Base-by-base conservation (phyloP, 2,797 vertebrate species). In the Thunnus albacares region DNA sequence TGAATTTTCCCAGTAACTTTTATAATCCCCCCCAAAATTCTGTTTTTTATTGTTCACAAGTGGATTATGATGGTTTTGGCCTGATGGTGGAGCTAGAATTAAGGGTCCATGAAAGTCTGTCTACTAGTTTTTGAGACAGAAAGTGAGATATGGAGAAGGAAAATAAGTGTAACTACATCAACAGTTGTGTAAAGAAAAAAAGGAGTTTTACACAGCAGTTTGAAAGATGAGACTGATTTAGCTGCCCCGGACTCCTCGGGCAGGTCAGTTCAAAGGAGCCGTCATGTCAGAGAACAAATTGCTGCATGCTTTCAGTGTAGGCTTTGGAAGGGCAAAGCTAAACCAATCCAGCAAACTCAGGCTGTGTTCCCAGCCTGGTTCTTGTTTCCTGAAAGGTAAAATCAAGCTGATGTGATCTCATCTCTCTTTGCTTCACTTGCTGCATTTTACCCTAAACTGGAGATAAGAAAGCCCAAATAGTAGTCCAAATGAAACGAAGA, bases 231-330 rank as follows among this genome's bases (percentile, higher is more conserved):
- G 18, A 45, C 28, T 35, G 20, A 74, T 75, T 80, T 66, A 52
- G 22, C 5, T 0, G 3, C n/a, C 26, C 35, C 62, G 4, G 8
- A 28, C 60, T 80, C 77, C 61, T 71, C 43, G 18, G 53, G 41
- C 70, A 63, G 71, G 35, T 75, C 55, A 10, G 20, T 71, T 79
- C 72, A 83, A 66, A 72, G 61, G 14, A 41, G 20, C 24, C 47
- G 71, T 58, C 53, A 18, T 67, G 71, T 33, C 41, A 30, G 59
- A 66, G 75, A 76, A 82, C 45, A 77, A 75, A 85, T 67, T 45
- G 43, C 65, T 1, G 58, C 73, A 14, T 79, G 77, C 69, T 75
- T 66, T 68, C 47, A 41, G 49, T 58, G 69, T 68, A 70, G 52
- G 49, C 45, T 70, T 78, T 66, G 71, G 70, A 80, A n/a, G 26